Evolutionary conservation across 2,888 invertebrate species (phyloP), one percentile per base, ranked within the genome.

Genomic region (Lasioglossum morio): DNA sequence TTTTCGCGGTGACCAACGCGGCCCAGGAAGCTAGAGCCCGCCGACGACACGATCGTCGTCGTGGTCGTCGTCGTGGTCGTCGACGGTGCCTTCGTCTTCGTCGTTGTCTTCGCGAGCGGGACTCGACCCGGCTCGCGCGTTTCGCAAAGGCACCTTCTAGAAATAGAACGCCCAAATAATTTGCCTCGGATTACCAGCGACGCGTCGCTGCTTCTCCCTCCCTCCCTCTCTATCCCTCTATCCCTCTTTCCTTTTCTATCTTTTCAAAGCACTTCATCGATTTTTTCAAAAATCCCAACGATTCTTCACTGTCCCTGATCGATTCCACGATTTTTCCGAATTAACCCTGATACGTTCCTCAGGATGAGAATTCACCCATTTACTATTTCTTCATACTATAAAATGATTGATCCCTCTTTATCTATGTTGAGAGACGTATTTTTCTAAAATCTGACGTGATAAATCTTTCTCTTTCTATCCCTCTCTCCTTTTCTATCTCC

Each of bases 151-250:
- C 95, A 95, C 95, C 94, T 95, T 95, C 95, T 95, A 93, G 93
- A 95, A 95, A 95, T 95, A 95, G 95, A 95, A 94, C 95, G 93
- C 95, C 95, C 94, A 95, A 95, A 95, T 95, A 95, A 95, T 95
- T 95, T 95, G 94, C 95, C 93, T 95, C 95, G 93, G 92, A 95
- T 95, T 95, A 94, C 94, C 93, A 92, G 91, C 90, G 88, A 91
- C 91, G 92, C 91, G 90, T 87, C 89, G 87, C 77, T 90, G 88
- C 91, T 88, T 90, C 87, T 89, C 87, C 79, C 76, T 83, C 72
- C 73, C 79, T 63, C 78, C 34, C 72, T 66, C 69, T 78, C 72
- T 43, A n/a, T 75, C 53, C 27, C 72, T 60, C 72, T 66, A 37
- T 73, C 57, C 30, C 60, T 27, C 72, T 72, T 19, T 30, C 40